Evolutionary conservation across 2,797 vertebrate species (phyloP).

Genomic region (Xenentodon cancila): DNA sequence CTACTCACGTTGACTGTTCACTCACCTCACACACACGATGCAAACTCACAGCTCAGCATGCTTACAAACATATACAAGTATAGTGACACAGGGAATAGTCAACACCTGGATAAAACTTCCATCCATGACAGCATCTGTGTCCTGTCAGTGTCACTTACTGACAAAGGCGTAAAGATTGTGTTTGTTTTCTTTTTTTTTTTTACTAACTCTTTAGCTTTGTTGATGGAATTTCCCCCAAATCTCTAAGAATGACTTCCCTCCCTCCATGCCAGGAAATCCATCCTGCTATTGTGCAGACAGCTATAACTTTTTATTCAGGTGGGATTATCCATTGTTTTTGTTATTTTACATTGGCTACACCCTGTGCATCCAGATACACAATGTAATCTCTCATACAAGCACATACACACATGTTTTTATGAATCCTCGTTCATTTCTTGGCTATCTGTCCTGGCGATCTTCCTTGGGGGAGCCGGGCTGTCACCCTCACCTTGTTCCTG

Average conservation of each 20-base stretch:
- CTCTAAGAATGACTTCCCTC: not conserved
- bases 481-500: slow-evolving; percentile 85
- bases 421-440: slow-evolving; percentile 90
- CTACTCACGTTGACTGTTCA: slow-evolving; percentile 31
- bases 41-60: slow-evolving; percentile 56
- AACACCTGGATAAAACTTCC: slow-evolving; percentile 20
- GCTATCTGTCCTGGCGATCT: slow-evolving; percentile 88
- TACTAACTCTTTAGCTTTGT: slow-evolving; percentile 7
- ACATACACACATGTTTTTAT: slow-evolving; percentile 59
- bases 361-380: slow-evolving; percentile 32
- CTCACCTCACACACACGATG: slow-evolving; percentile 30
- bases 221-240: not conserved
- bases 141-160: not conserved
- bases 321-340: slow-evolving; percentile 30
- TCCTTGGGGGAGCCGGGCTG: slow-evolving; percentile 84
- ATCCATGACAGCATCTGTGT: not conserved
- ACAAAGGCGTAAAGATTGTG: slow-evolving; percentile 11
- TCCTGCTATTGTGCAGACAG: slow-evolving; percentile 19
- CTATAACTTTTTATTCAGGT: slow-evolving; percentile 18
- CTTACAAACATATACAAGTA: slow-evolving; percentile 45
- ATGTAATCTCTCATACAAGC: not conserved
- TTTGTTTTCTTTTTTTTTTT: slow-evolving; percentile 4
- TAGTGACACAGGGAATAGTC: slow-evolving; percentile 40
- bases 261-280: slow-evolving; percentile 18
- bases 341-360: slow-evolving; percentile 51